Percentiles rank a stretch among this genome's conserved stretches.
Conservation (phyloP, 2,797 vertebrate genomes). For the Acestrorhynchus altus region DNA sequence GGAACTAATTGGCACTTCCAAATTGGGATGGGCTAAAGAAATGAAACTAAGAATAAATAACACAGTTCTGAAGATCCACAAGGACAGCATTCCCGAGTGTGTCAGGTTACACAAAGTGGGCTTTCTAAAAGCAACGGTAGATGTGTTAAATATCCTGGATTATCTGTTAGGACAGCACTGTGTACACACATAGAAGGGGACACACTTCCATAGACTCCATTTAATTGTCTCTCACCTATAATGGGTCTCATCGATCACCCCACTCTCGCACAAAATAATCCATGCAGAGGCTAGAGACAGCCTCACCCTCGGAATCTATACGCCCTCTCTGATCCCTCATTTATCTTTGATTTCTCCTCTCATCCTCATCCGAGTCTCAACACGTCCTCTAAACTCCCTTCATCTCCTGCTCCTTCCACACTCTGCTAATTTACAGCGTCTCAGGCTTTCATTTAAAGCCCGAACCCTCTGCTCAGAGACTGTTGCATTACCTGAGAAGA, state of each 20-base stretch:
- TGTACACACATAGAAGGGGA: conserved; percentile 37
- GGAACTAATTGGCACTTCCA: too few species aligned
- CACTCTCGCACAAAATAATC: conserved; percentile 48
- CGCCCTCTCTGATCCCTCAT: conserved; percentile 22
- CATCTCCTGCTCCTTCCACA: neutral
- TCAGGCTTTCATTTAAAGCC: conserved; percentile 8
- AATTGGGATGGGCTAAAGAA: too few species aligned
- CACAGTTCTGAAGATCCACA: too few species aligned
- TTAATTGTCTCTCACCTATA: conserved; percentile 73
- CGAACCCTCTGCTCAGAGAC: neutral
- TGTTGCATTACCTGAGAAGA: neutral
- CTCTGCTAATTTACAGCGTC: conserved; percentile 13
- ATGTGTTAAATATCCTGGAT: neutral
- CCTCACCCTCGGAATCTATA: conserved; percentile 30
- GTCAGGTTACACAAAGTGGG: neutral
- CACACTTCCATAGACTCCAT: conserved; percentile 54
- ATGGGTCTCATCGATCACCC: conserved; percentile 72
- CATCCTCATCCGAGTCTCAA: neutral
- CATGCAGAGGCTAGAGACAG: conserved; percentile 45
- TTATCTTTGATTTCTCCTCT: conserved; percentile 33
- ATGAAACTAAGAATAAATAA: too few species aligned
- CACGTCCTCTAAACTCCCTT: neutral
- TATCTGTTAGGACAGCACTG: neutral
- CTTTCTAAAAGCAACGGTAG: too few species aligned
- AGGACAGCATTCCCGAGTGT: neutral